A percentile compares a stretch with the other conserved stretches of the same genome.
These are phyloP conservation scores for Pandion haliaetus DNA, from an alignment of 2,113 vertebrate species.

Conservation along the genomic window DNA sequence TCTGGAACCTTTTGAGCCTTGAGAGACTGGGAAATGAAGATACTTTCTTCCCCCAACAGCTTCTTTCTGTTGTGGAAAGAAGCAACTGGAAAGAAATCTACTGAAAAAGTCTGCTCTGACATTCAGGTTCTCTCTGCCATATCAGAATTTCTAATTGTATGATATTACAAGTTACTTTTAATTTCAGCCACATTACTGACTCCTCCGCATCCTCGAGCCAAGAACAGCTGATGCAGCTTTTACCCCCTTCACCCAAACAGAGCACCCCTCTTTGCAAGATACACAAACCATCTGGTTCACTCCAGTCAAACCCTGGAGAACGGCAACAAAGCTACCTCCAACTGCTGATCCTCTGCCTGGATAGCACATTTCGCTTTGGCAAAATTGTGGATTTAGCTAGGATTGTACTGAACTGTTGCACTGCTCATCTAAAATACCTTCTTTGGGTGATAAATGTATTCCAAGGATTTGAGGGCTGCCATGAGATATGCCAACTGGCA, in stretches of 20 bases:
- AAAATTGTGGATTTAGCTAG: not conserved
- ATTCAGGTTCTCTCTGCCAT: not conserved
- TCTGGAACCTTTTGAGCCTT: not conserved
- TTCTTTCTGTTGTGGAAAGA: not conserved
- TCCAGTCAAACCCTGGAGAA: not conserved
- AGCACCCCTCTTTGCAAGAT: not conserved
- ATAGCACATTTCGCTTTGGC: not conserved
- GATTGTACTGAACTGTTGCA: not conserved
- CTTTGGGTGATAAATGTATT: not conserved
- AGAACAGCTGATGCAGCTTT: not conserved
- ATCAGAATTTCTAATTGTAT: not conserved
- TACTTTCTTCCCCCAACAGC: not conserved
- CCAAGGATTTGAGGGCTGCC: not conserved
- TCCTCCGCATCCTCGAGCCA: not conserved
- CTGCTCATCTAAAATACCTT: not conserved
- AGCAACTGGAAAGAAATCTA: not conserved
- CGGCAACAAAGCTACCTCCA: not conserved
- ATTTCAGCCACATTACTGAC: not conserved
- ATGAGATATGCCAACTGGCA: not conserved
- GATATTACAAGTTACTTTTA: not conserved
- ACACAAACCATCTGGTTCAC: not conserved
- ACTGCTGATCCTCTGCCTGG: not conserved
- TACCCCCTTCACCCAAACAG: not conserved
- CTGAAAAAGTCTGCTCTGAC: not conserved
- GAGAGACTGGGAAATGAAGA: not conserved